Evolutionary conservation across 1,140 invertebrate genomes (phyloP).

Genomic region (Drosophila obscura): DNA sequence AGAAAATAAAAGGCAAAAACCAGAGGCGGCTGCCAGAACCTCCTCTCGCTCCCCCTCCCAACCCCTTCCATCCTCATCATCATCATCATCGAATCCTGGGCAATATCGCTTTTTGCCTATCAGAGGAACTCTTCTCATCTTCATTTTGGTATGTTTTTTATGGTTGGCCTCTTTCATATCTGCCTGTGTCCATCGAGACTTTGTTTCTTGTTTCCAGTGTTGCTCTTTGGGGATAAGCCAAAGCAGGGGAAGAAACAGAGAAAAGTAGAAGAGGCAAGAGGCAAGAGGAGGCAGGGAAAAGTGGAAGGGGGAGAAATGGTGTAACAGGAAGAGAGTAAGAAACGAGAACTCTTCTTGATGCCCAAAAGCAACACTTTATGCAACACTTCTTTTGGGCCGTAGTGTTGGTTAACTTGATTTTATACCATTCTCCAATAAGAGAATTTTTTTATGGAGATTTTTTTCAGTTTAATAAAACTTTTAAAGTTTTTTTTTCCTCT

Average conservation of each 20-base stretch:
- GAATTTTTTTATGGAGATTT: too few relatives aligned
- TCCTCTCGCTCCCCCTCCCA: not conserved
- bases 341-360: too few relatives aligned
- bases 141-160: conserved; percentile 9
- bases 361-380: too few relatives aligned
- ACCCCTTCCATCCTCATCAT: not conserved
- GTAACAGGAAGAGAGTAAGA: too few relatives aligned
- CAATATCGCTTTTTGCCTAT: conserved; percentile 19
- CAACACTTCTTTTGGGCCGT: too few relatives aligned
- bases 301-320: too few relatives aligned
- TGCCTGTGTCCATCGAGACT: conserved; percentile 19
- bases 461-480: too few relatives aligned
- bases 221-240: not conserved
- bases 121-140: conserved; percentile 1
- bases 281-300: too few relatives aligned
- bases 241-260: not conserved
- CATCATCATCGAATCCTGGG: conserved; percentile 30
- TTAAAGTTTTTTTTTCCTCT: too few relatives aligned
- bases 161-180: conserved; percentile 25
- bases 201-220: conserved; percentile 1
- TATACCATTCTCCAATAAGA: too few relatives aligned
- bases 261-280: too few relatives aligned
- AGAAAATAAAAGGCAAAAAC: conserved; percentile 8
- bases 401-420: too few relatives aligned
- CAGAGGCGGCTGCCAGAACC: conserved; percentile 23